Evolutionary conservation across 2,888 invertebrate species (phyloP).

Genomic region (Rhagium mordax): DNA sequence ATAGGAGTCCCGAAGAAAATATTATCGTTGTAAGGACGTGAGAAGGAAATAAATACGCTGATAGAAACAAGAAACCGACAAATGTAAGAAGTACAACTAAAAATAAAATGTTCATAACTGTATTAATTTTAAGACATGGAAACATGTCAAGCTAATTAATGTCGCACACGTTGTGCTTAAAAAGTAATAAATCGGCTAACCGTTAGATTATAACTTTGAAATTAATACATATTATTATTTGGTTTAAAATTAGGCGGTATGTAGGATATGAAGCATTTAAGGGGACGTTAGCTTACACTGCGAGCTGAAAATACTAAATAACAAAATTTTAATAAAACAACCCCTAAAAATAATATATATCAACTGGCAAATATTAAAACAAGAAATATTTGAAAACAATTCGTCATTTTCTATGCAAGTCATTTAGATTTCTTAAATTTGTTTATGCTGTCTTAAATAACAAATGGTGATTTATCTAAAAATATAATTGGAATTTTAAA

Average conservation of each 20-base stretch:
- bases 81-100: constrained; percentile 19
- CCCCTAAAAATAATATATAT: no score
- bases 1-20: constrained; percentile 41
- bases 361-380: no score
- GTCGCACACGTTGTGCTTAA: constrained; percentile 22
- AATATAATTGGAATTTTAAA: no score
- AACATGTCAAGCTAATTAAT: constrained; percentile 24
- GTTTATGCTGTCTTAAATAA: no score
- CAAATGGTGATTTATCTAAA: no score
- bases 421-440: no score
- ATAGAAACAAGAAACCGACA: constrained; percentile 42
- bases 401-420: no score
- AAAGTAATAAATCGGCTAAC: constrained; percentile 23
- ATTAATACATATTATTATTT: constrained; percentile 22
- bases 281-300: background rate
- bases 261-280: background rate
- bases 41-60: constrained; percentile 51
- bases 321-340: no score
- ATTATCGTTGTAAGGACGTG: constrained; percentile 53
- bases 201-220: background rate
- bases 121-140: constrained; percentile 29
- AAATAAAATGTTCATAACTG: constrained; percentile 21
- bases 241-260: background rate
- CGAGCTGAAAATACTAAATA: background rate
- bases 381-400: no score